Conservation (phyloP, 2,888 invertebrate genomes). For the Strigamia crassipes region DNA sequence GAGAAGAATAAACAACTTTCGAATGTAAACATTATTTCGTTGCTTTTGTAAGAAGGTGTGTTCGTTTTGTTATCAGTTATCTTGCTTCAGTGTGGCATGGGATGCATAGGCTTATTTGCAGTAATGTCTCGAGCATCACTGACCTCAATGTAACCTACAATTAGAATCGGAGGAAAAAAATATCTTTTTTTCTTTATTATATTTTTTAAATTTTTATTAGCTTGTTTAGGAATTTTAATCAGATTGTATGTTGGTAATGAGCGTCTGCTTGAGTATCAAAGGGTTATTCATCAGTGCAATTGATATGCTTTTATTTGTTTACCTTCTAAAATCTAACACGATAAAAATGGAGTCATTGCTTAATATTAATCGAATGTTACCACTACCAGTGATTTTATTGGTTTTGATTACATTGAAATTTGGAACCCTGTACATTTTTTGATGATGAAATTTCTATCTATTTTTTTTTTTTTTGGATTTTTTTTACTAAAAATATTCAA, state of each 20-base stretch:
- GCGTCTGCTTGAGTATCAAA: neutral
- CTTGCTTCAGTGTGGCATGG: neutral
- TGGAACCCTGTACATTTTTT: no score
- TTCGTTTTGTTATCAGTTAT: neutral
- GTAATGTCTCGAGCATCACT: neutral
- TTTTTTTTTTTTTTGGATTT: no score
- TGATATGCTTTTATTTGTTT: neutral
- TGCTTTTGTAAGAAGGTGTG: conserved; percentile 9
- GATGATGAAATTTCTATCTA: no score
- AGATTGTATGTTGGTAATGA: neutral
- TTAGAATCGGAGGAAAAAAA: neutral
- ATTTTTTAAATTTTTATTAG: neutral
- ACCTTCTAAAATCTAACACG: neutral
- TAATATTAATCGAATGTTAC: no score
- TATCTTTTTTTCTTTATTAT: neutral
- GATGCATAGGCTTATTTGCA: neutral
- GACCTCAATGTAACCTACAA: neutral
- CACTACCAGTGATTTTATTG: no score
- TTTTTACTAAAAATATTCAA: no score
- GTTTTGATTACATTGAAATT: no score
- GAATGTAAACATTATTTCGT: conserved; percentile 7
- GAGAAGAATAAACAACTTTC: conserved; percentile 27
- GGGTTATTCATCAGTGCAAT: neutral
- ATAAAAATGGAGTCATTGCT: neutral
- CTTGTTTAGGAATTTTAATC: neutral